Evolutionary conservation across 92 coral and sea anemone species (phyloP), one percentile per base, ranked within the genome.

Genomic region (Virgularia gustaviana): DNA sequence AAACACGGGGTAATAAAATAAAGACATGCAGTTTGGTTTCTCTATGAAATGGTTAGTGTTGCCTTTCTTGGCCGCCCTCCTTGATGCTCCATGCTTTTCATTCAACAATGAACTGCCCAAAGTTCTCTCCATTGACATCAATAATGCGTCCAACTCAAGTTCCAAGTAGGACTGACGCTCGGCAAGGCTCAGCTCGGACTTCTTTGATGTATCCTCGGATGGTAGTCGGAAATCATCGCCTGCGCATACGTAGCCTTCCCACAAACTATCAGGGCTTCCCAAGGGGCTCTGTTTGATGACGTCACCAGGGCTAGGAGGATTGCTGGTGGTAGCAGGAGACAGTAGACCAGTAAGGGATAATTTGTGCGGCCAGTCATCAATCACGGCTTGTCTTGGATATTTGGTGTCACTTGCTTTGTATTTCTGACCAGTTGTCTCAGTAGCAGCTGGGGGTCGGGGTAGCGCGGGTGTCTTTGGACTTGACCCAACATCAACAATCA

Each of bases 81-180:
- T 30, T 9, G 52, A 33, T 52, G 62, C 53, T 34, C 9, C 25
- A 55, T 41, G 25, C 44, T 42, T 73, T 42, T 57, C 53, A 6
- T 42, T 45, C 3, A 72, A 22, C 12, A 53, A 64, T 27, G 70
- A 39, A 54, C 71, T 85, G n/a, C 78, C 80, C 57, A 92, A 85
- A 1, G 84, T 86, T 78, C 78, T 84, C 4, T 90, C 96, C 98
- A 92, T 92, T 5, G 96, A 84, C 45, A 86, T 90, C 25, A 92
- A 76, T 24, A 92, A 63, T 13, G 98, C 90, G 63, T 89, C 96
- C 39, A 92, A 63, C 29, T 92, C 96, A 36, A 84, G 83, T 52
- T 86, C 94, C 31, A 92, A 83, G 57, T 88, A 91, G 65, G 85
- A 66, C 70, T 88, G 90, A 25, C 98, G 76, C 28, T 86, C 90